Percentiles rank a stretch among this genome's conserved stretches.
phyloP scores from a whole-genome alignment of 2,797 vertebrate species.

The Astyanax mexicanus region DNA sequence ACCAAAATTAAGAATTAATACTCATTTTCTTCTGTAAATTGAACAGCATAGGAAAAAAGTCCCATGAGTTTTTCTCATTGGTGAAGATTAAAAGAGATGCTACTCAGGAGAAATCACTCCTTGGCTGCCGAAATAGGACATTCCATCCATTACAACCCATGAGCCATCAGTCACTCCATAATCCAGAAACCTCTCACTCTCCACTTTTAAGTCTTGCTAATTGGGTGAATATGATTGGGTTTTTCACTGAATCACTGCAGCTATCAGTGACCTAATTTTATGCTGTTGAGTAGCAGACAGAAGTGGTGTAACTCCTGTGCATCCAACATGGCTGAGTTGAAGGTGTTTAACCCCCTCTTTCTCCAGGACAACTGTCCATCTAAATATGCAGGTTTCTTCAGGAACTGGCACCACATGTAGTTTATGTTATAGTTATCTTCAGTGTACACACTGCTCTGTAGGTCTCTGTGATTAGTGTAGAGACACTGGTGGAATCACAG shows the following conservation, averaged over 20 bases:
- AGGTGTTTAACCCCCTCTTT: not conserved
- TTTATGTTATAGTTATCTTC: no score
- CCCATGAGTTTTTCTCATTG: not conserved
- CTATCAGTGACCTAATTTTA: not conserved
- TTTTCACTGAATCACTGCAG: not conserved
- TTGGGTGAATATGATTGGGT: not conserved
- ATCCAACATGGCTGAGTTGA: not conserved
- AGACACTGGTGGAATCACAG: no score
- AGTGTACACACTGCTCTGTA: no score
- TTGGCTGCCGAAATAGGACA: not conserved
- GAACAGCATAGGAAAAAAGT: not conserved
- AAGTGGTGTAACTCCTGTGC: not conserved
- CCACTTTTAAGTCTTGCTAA: constrained; percentile 29
- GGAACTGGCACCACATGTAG: not conserved
- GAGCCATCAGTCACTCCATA: constrained; percentile 36
- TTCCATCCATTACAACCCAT: constrained; percentile 13
- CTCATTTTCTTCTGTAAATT: not conserved
- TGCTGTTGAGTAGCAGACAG: not conserved
- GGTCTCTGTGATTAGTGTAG: no score
- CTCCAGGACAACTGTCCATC: not conserved
- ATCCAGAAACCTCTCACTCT: not conserved
- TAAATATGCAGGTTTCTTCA: not conserved
- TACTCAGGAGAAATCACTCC: constrained; percentile 38
- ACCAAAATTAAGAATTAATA: not conserved
- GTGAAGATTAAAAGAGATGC: not conserved